phyloP scores from a whole-genome alignment of 2,113 vertebrate species.

The Nyctibius bracteatus region DNA sequence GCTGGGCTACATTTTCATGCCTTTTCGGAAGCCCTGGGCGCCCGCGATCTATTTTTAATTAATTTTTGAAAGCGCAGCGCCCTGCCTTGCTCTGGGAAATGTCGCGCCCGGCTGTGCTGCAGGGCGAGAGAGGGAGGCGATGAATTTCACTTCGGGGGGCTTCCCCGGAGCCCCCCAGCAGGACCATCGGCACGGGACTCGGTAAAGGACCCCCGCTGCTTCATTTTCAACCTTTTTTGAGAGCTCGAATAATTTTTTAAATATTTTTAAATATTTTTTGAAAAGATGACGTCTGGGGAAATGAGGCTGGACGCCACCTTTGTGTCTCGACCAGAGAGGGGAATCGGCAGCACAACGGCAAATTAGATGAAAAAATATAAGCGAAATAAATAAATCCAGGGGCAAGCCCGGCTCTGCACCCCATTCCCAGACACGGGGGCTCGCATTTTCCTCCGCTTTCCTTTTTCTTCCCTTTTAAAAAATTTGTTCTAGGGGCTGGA shows the following conservation, averaged over 20 bases:
- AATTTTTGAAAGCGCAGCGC: constrained; percentile 78
- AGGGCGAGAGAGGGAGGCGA: constrained; percentile 38
- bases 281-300: constrained; percentile 97
- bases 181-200: background rate
- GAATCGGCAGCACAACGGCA: constrained; percentile 42
- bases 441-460: background rate
- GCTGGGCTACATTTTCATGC: constrained; percentile 72
- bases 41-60: constrained; percentile 78
- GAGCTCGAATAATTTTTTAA: constrained; percentile 76
- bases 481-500: background rate
- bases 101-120: constrained; percentile 60
- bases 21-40: constrained; percentile 37
- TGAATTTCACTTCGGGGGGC: constrained; percentile 45
- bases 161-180: background rate
- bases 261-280: constrained; percentile 98
- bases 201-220: constrained; percentile 56
- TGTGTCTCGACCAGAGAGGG: constrained; percentile 81
- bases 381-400: background rate
- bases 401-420: background rate
- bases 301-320: constrained; percentile 87
- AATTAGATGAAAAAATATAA: constrained; percentile 39
- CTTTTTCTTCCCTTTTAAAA: background rate
- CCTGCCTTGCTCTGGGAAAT: constrained; percentile 17
- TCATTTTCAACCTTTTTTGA: constrained; percentile 70
- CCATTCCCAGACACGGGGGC: background rate